Percentiles rank a stretch among this genome's conserved stretches.
Conservation (phyloP, 53 echinoderm and acorn worm genomes). For the Pentamera pediparva region DNA sequence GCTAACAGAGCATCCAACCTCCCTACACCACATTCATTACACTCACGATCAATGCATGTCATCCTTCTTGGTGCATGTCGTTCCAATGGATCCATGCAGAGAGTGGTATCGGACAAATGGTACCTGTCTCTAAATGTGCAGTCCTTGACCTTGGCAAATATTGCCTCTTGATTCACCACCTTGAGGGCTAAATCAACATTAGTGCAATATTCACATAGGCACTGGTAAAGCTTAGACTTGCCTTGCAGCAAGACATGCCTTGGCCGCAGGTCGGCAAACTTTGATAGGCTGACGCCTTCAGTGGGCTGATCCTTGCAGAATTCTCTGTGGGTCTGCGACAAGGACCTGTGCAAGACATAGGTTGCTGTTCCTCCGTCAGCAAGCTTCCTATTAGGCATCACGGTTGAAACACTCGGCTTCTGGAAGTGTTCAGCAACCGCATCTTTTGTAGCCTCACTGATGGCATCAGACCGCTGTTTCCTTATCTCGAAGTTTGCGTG, state of each 20-base stretch:
- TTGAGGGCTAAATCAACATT: constrained; percentile 18
- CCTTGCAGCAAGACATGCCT: constrained; percentile 9
- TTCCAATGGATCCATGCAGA: not conserved
- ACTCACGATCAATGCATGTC: constrained; percentile 10
- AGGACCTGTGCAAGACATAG: constrained; percentile 8
- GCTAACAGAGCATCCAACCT: not conserved
- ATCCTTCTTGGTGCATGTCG: no score
- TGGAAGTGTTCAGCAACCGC: not conserved
- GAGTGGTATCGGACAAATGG: not conserved
- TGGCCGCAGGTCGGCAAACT: constrained; percentile 8
- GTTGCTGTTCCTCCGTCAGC: not conserved
- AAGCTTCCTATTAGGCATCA: constrained; percentile 6
- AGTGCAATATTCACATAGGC: constrained; percentile 26
- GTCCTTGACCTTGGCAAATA: not conserved
- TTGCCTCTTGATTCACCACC: not conserved
- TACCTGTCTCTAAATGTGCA: not conserved
- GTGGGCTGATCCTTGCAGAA: not conserved
- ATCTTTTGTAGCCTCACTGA: not conserved
- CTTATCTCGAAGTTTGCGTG: not conserved
- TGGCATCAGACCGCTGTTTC: not conserved
- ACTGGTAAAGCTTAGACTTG: constrained; percentile 16
- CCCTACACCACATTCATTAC: not conserved
- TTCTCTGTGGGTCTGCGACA: not conserved
- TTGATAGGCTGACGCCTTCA: not conserved
- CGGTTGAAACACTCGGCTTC: constrained; percentile 6